phyloP scores from a whole-genome alignment of 2,888 invertebrate genomes.

The Leistus spinibarbis region DNA sequence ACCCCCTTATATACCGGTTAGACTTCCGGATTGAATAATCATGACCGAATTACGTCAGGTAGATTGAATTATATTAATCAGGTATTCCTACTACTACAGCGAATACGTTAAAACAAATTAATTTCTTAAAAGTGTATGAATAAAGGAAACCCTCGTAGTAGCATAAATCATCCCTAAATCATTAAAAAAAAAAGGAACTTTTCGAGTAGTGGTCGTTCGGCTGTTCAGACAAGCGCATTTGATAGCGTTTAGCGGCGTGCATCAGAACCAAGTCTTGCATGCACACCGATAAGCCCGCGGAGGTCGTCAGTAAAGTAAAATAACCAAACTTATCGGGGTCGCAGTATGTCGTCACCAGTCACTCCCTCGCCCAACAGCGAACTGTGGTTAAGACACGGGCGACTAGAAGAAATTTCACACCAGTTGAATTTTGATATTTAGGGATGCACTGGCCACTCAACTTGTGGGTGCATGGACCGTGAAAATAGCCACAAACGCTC shows the following conservation, averaged over 20 bases:
- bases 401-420: slow-evolving; percentile 53
- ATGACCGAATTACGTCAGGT: neutral
- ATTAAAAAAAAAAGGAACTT: too few species aligned
- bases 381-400: slow-evolving; percentile 40
- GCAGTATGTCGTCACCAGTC: slow-evolving; percentile 34
- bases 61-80: neutral
- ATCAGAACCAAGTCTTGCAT: slow-evolving; percentile 37
- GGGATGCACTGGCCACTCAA: slow-evolving; percentile 54
- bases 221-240: neutral
- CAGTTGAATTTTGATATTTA: slow-evolving; percentile 57
- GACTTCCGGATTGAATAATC: neutral
- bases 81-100: too few species aligned
- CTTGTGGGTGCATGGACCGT: slow-evolving; percentile 48
- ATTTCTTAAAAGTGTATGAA: too few species aligned
- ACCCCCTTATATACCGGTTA: neutral
- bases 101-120: too few species aligned
- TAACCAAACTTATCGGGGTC: slow-evolving; percentile 42
- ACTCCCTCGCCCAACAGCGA: neutral
- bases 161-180: too few species aligned
- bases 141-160: too few species aligned
- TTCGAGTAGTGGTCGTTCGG: neutral
- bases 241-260: slow-evolving; percentile 1
- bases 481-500: slow-evolving; percentile 49
- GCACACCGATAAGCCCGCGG: slow-evolving; percentile 28
- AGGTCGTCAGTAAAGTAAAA: slow-evolving; percentile 28